Evolutionary conservation across 2,113 vertebrate genomes (phyloP).

Genomic region (Protobothrops flavoviridis): DNA sequence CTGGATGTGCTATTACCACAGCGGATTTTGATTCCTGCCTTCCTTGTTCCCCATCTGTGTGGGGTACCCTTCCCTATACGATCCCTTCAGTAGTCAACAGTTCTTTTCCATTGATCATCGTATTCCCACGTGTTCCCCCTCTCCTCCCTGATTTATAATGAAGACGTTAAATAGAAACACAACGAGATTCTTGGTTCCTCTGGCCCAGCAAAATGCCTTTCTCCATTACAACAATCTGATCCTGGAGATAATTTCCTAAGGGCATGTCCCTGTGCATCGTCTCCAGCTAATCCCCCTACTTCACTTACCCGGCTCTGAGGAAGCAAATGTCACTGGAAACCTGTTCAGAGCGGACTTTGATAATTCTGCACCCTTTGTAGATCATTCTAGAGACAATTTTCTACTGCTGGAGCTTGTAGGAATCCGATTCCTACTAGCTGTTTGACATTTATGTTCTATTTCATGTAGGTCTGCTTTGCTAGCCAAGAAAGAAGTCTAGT

Average conservation of each 20-base stretch:
- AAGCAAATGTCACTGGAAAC: conserved; percentile 9
- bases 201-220: neutral
- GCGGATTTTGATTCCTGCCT: neutral
- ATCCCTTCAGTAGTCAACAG: neutral
- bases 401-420: neutral
- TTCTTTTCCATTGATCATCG: neutral
- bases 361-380: neutral
- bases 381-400: neutral
- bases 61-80: neutral
- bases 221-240: neutral
- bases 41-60: neutral
- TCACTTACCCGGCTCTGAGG: neutral
- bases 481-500: neutral
- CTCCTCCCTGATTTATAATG: neutral
- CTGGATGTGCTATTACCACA: conserved; percentile 6
- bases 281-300: neutral
- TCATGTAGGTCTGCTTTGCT: neutral
- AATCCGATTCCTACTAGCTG: no score
- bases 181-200: neutral
- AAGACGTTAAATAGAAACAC: conserved; percentile 22
- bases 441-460: neutral
- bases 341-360: neutral
- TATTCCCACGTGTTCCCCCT: neutral
- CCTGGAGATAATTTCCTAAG: conserved; percentile 17
- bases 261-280: neutral